phyloP scores from a whole-genome alignment of 2,888 invertebrate species.

The Drosophila anomalipes region DNA sequence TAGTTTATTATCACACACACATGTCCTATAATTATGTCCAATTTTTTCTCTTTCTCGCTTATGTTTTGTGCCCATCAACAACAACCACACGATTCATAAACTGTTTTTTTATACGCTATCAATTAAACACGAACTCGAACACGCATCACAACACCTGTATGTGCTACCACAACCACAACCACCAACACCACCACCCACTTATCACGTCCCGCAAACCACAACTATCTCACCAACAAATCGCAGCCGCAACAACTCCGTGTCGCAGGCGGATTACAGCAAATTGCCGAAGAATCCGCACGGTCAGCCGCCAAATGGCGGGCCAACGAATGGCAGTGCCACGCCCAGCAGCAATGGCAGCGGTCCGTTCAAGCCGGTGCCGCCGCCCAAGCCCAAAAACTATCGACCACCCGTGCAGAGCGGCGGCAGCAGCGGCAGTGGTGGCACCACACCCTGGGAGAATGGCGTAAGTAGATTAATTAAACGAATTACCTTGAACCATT shows the following conservation, averaged over 20 bases:
- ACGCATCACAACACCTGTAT: constrained; percentile 24
- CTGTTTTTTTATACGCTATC: constrained; percentile 34
- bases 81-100: constrained; percentile 23
- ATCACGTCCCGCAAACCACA: constrained; percentile 27
- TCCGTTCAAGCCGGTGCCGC: constrained; percentile 94
- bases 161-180: constrained; percentile 29
- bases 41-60: constrained; percentile 68
- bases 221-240: constrained; percentile 20
- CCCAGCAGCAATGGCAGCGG: constrained; percentile 82
- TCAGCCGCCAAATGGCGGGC: constrained; percentile 79
- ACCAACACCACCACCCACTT: constrained; percentile 25
- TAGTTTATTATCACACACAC: constrained; percentile 40
- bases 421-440: constrained; percentile 72
- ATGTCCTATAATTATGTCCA: constrained; percentile 62
- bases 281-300: constrained; percentile 84
- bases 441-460: constrained; percentile 85
- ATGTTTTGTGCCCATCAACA: constrained; percentile 61
- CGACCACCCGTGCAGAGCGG: constrained; percentile 89
- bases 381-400: constrained; percentile 97
- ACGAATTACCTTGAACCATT: not conserved
- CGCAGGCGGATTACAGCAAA: constrained; percentile 87
- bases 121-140: constrained; percentile 22
- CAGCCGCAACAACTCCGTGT: constrained; percentile 88
- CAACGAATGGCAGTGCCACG: constrained; percentile 72
- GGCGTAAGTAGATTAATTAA: constrained; percentile 82